Percentiles rank a stretch among this genome's conserved stretches.
These are phyloP conservation scores for Zapornia atra DNA, from an alignment of 2,113 vertebrate species.

Conservation along the genomic window DNA sequence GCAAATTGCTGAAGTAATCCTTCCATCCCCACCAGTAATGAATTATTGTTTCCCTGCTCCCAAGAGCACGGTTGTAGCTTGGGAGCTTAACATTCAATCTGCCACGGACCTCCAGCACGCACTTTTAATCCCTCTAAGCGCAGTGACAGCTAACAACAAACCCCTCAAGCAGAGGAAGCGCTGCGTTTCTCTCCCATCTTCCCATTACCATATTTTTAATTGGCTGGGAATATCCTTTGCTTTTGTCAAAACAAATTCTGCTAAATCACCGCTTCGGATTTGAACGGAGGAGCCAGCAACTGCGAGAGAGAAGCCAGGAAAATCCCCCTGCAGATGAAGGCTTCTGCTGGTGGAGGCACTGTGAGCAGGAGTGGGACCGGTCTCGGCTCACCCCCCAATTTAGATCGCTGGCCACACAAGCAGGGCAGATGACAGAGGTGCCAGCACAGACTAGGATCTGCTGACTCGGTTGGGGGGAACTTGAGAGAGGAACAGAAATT, in stretches of 20 bases:
- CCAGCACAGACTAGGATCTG: neutral
- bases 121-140: conserved; percentile 43
- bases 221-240: conserved; percentile 41
- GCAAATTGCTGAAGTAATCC: conserved; percentile 21
- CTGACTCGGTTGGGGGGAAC: neutral
- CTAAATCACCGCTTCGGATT: neutral
- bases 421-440: neutral
- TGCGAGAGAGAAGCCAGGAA: neutral
- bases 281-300: neutral
- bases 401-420: accelerated
- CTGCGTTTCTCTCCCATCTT: neutral
- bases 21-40: conserved; percentile 1
- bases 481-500: neutral
- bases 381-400: accelerated
- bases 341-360: accelerated
- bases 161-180: neutral
- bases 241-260: conserved; percentile 61
- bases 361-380: neutral
- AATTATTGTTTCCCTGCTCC: conserved; percentile 14
- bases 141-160: conserved; percentile 6
- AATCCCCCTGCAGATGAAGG: neutral
- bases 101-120: neutral
- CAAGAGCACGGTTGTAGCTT: neutral
- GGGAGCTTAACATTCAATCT: conserved; percentile 46
- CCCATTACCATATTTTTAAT: conserved; percentile 64